A percentile compares a stretch with the other conserved stretches of the same genome.
These are phyloP conservation scores for Conistra vaccinii DNA, from an alignment of 2,888 invertebrate genomes.

Conservation along the genomic window DNA sequence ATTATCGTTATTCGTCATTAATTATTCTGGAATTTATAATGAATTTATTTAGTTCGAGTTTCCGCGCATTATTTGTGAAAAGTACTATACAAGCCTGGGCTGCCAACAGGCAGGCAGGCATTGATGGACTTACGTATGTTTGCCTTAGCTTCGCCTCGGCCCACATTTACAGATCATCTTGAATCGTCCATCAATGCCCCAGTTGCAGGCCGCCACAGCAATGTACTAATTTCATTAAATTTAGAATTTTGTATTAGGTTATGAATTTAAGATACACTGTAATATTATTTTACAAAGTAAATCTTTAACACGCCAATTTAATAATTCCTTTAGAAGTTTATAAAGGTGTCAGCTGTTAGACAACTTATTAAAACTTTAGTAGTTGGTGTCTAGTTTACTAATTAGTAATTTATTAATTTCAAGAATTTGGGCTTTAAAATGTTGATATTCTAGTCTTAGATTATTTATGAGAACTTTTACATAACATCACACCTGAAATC, in stretches of 20 bases:
- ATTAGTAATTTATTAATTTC: constrained; percentile 13
- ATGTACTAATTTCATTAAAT: no score
- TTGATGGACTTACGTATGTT: no score
- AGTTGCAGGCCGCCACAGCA: no score
- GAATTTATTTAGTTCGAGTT: no score
- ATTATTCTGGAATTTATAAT: no score
- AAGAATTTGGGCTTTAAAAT: background rate
- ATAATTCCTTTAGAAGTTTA: constrained; percentile 12
- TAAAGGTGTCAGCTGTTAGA: constrained; percentile 26
- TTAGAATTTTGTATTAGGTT: background rate
- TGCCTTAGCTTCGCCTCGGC: no score
- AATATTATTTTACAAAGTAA: background rate
- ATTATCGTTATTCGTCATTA: no score
- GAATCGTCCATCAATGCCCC: no score
- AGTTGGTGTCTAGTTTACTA: constrained; percentile 18
- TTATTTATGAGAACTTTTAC: background rate
- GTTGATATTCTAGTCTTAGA: background rate
- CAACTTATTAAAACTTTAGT: constrained; percentile 39
- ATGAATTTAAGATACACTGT: background rate
- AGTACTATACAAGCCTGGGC: no score
- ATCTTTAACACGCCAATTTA: background rate
- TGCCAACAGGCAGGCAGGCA: no score
- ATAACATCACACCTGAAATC: background rate
- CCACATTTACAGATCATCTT: no score
- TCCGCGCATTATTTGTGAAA: no score